These are phyloP conservation scores for Chelonus insularis DNA, from an alignment of 1,140 invertebrate species.

Conservation along the genomic window DNA sequence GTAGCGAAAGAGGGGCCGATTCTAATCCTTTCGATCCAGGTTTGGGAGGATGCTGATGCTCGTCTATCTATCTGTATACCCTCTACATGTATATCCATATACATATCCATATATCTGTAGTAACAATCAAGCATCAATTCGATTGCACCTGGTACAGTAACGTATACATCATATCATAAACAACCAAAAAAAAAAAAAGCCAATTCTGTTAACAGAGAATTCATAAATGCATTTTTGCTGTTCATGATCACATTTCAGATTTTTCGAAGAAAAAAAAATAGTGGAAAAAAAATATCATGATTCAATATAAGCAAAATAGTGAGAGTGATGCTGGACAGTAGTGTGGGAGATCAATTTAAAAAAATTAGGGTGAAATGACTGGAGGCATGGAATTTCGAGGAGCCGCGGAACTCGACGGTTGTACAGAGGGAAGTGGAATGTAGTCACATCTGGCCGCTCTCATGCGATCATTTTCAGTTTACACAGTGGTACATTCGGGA, in stretches of 20 bases:
- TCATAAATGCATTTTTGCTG: too few species aligned
- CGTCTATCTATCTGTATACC: background rate
- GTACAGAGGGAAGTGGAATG: conserved; percentile 33
- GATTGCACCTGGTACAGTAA: conserved; percentile 21
- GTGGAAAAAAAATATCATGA: too few species aligned
- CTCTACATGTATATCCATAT: background rate
- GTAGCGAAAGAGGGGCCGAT: conserved; percentile 34
- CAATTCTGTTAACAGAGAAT: too few species aligned
- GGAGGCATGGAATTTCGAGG: conserved; percentile 28
- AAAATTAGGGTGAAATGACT: conserved; percentile 1
- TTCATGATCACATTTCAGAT: too few species aligned
- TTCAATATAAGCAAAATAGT: too few species aligned
- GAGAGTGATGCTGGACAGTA: background rate
- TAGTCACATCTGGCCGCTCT: conserved; percentile 53
- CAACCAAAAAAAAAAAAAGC: background rate
- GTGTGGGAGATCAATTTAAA: background rate
- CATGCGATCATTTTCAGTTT: conserved; percentile 49
- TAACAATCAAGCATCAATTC: background rate
- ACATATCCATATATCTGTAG: background rate
- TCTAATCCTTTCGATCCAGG: conserved; percentile 46
- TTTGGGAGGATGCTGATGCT: conserved; percentile 4
- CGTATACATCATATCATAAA: background rate
- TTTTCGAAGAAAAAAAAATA: background rate
- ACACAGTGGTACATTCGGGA: conserved; percentile 40
- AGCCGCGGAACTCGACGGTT: conserved; percentile 49